These are phyloP conservation scores for Dromiciops gliroides DNA, from an alignment of 2,113 vertebrate species.

Conservation along the genomic window DNA sequence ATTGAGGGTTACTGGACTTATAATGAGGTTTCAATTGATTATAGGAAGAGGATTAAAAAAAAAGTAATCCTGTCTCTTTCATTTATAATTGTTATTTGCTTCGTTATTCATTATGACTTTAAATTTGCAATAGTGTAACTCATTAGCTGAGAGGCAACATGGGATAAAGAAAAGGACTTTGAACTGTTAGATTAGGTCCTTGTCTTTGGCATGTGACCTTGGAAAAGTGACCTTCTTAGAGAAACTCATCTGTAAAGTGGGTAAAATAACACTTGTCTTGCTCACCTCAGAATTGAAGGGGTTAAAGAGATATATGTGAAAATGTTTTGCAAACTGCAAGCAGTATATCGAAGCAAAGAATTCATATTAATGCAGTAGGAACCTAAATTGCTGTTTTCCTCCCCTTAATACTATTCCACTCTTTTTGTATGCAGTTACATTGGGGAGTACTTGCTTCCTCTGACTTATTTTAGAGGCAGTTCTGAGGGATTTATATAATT, in stretches of 20 bases:
- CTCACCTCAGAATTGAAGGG: not conserved
- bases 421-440: not conserved
- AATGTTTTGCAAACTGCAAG: not conserved
- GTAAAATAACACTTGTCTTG: not conserved
- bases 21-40: not conserved
- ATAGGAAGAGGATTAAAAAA: not conserved
- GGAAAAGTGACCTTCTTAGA: not conserved
- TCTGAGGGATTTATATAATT: not conserved
- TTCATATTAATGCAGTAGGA: not conserved
- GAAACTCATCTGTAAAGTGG: not conserved
- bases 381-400: not conserved
- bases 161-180: not conserved
- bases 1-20: not conserved
- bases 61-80: not conserved
- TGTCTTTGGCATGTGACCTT: not conserved
- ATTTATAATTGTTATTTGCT: not conserved
- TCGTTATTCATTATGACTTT: not conserved
- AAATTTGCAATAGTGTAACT: not conserved
- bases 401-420: not conserved
- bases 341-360: not conserved
- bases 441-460: not conserved
- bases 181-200: not conserved
- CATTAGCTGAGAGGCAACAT: not conserved
- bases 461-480: not conserved
- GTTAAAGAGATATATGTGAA: not conserved